A percentile compares a stretch with the other conserved stretches of the same genome.
Evolutionary conservation across 2,888 invertebrate genomes (phyloP).

Genomic region (Pardosa pseudoannulata): DNA sequence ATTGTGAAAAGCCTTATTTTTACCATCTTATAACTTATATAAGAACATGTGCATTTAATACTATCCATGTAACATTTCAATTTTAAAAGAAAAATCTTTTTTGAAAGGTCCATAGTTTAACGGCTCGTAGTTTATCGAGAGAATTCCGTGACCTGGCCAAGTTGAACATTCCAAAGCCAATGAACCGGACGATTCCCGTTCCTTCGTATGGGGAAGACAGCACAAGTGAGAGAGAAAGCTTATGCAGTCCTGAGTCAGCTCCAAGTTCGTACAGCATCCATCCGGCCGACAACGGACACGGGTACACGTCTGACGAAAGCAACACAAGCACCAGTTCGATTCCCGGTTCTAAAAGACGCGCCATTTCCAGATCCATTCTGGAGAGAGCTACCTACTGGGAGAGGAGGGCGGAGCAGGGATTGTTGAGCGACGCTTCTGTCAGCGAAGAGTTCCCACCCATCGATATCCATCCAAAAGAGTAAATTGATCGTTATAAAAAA

Average conservation of each 20-base stretch:
- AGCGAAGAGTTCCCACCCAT: slow-evolving; percentile 75
- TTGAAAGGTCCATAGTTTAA: slow-evolving; percentile 84
- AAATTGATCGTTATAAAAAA: too few species aligned
- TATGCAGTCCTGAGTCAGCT: slow-evolving; percentile 45
- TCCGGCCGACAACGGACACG: slow-evolving; percentile 62
- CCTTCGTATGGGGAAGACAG: slow-evolving; percentile 25
- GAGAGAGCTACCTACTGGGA: slow-evolving; percentile 76
- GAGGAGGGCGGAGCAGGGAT: slow-evolving; percentile 75
- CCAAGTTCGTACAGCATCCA: slow-evolving; percentile 30
- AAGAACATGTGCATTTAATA: too few species aligned
- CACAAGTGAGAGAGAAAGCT: slow-evolving; percentile 32
- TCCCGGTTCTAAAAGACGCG: slow-evolving; percentile 38
- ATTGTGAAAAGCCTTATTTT: too few species aligned
- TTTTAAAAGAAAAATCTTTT: too few species aligned
- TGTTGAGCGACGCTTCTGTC: slow-evolving; percentile 75
- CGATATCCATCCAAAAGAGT: slow-evolving; percentile 54
- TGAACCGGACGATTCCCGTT: slow-evolving; percentile 74
- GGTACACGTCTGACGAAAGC: slow-evolving; percentile 74
- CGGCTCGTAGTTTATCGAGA: slow-evolving; percentile 87
- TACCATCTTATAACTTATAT: too few species aligned
- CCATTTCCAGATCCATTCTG: slow-evolving; percentile 73
- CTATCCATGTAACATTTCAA: too few species aligned
- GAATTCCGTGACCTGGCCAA: slow-evolving; percentile 83
- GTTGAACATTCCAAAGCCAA: slow-evolving; percentile 74
- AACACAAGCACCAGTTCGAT: slow-evolving; percentile 69